phyloP scores from a whole-genome alignment of 1,140 invertebrate species.

The Nautilus pompilius region DNA sequence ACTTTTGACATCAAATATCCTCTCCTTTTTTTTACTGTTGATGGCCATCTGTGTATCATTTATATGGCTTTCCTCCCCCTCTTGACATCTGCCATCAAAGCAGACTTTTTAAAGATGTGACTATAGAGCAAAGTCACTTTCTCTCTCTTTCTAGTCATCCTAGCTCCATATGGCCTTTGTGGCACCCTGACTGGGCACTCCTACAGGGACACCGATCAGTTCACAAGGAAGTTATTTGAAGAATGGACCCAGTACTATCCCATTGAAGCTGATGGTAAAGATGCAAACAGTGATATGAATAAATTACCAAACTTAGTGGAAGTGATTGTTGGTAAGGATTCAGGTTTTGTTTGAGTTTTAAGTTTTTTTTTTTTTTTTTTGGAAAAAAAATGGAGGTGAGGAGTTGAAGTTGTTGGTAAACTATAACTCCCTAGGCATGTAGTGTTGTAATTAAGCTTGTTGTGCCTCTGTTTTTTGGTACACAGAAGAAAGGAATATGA shows the following conservation, averaged over 20 bases:
- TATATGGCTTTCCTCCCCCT: neutral
- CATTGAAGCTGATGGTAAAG: constrained; percentile 51
- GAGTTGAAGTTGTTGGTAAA: too few relatives aligned
- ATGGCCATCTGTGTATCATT: too few relatives aligned
- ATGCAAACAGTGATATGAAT: constrained; percentile 32
- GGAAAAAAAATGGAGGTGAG: too few relatives aligned
- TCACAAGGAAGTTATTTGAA: constrained; percentile 76
- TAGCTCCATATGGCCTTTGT: constrained; percentile 90
- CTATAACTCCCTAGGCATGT: too few relatives aligned
- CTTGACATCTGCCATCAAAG: neutral
- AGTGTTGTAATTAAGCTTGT: too few relatives aligned
- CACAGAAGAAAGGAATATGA: too few relatives aligned
- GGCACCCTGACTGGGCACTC: constrained; percentile 85
- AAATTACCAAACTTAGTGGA: constrained; percentile 69
- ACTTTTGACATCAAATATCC: too few relatives aligned
- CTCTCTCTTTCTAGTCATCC: constrained; percentile 68
- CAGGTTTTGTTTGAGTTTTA: too few relatives aligned
- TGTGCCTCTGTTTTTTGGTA: too few relatives aligned
- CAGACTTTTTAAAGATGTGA: neutral
- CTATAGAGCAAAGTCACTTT: neutral
- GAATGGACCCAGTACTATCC: constrained; percentile 96
- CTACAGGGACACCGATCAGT: constrained; percentile 70
- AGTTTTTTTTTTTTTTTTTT: too few relatives aligned
- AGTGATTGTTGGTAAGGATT: constrained; percentile 65
- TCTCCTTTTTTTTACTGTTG: too few relatives aligned